Evolutionary conservation across 2,797 vertebrate species (phyloP), one percentile per base, ranked within the genome.

Genomic region (Xyrichtys novacula): DNA sequence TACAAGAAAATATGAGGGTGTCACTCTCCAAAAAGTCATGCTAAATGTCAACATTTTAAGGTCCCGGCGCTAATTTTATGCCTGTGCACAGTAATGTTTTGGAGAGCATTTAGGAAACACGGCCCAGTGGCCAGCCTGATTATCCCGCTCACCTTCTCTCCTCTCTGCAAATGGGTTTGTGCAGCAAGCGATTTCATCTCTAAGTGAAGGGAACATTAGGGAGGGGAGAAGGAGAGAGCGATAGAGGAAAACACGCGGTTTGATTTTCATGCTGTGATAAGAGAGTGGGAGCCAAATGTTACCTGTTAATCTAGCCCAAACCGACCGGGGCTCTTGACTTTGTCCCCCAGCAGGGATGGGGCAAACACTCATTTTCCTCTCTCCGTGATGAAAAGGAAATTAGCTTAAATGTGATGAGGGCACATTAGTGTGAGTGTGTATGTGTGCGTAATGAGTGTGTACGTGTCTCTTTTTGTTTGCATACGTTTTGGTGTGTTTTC

Each of bases 11-110:
- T 98, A 99, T 97, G 97, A 98, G 96, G 95, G 97, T 98, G 98
- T 99, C 98, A 98, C 96, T 98, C 98, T 99, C 96, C 96, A 96
- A 99, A 99, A 99, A 99, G 98, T 99, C 98, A 99, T 96, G 97
- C 96, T 97, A 99, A 99, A 99, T 99, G 98, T 98, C 98, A 99
- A 96, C 96, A 96, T 98, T 99, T 98, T 98, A 98, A 97, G 97
- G 96, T 97, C 96, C 94, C 91, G 93, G 91, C 91, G 97, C 97
- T 99, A 98, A 99, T 99, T 98, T 99, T 99, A 98, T 98, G 97
- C 96, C 97, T 95, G 95, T 96, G 94, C 97, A 97, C 97, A 96
- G 96, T 98, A 98, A 97, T 98, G 98, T 98, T 98, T 98, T 96
- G 95, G 95, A 96, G 97, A 97, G 96, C 96, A 94, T 98, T 97